phyloP scores from a whole-genome alignment of 1,140 invertebrate genomes.

The Antheraea pernyi region DNA sequence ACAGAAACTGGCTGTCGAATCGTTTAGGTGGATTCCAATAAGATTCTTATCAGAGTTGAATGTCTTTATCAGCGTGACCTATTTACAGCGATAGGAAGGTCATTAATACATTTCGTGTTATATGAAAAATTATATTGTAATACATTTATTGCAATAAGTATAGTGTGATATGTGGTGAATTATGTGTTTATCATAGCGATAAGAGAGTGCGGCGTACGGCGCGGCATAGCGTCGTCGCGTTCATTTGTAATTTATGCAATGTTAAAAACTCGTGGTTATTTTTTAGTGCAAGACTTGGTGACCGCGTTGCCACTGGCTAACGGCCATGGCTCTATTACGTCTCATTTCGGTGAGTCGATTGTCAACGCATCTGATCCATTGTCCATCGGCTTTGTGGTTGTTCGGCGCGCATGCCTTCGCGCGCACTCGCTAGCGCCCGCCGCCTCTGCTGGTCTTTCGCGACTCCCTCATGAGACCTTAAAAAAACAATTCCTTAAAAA shows the following conservation, averaged over 20 bases:
- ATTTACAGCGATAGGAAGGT: slow-evolving; percentile 26
- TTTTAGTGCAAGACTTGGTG: slow-evolving; percentile 80
- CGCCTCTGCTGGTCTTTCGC: slow-evolving; percentile 39
- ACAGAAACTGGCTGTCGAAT: slow-evolving; percentile 47
- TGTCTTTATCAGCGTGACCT: slow-evolving; percentile 70
- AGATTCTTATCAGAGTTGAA: slow-evolving; percentile 71
- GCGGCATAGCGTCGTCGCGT: slow-evolving; percentile 5
- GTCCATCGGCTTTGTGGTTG: slow-evolving; percentile 74
- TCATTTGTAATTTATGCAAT: slow-evolving; percentile 55
- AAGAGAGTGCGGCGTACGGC: slow-evolving; percentile 10
- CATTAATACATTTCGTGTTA: slow-evolving; percentile 24
- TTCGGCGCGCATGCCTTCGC: slow-evolving; percentile 70
- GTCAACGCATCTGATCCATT: slow-evolving; percentile 46
- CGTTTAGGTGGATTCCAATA: slow-evolving; percentile 52
- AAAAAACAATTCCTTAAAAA: too few relatives aligned
- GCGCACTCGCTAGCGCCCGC: slow-evolving; percentile 58
- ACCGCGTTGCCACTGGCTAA: slow-evolving; percentile 78
- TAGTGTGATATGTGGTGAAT: slow-evolving; percentile 20
- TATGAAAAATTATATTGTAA: slow-evolving; percentile 16
- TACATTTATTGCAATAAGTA: slow-evolving; percentile 12
- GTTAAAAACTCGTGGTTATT: slow-evolving; percentile 76
- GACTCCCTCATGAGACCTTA: neutral
- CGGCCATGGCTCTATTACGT: slow-evolving; percentile 77
- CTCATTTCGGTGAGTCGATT: slow-evolving; percentile 79
- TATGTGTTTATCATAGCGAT: slow-evolving; percentile 14